Conservation (phyloP, 1,140 invertebrate genomes). For the Drosophila simulans region DNA sequence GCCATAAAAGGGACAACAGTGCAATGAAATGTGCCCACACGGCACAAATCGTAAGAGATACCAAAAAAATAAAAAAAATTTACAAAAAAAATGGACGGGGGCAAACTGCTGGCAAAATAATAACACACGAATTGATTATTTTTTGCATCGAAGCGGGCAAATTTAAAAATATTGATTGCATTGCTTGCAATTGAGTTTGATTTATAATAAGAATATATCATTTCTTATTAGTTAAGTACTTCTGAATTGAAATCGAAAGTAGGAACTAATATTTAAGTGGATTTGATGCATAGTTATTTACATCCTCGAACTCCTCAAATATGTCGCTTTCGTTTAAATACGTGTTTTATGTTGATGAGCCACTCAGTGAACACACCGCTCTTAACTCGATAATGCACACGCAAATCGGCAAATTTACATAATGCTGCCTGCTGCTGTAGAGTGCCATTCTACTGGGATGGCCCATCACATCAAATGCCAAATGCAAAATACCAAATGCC, state of each 20-base stretch:
- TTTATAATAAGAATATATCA: no score
- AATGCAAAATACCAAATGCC: slow-evolving; percentile 59
- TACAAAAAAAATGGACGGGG: not conserved
- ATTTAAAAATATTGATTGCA: not conserved
- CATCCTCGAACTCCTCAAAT: not conserved
- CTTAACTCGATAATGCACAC: slow-evolving; percentile 44
- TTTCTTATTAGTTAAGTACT: no score
- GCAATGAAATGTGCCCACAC: slow-evolving; percentile 29
- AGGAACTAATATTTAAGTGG: no score
- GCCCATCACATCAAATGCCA: slow-evolving; percentile 56
- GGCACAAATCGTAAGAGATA: slow-evolving; percentile 28
- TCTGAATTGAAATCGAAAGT: no score
- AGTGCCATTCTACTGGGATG: not conserved
- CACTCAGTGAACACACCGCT: not conserved
- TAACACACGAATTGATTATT: slow-evolving; percentile 9
- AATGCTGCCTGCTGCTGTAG: slow-evolving; percentile 7
- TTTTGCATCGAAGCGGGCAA: not conserved
- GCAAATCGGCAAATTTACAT: slow-evolving; percentile 36
- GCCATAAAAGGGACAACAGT: slow-evolving; percentile 50
- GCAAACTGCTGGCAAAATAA: not conserved
- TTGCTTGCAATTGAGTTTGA: no score
- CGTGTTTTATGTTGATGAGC: slow-evolving; percentile 10
- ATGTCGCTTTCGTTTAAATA: slow-evolving; percentile 5
- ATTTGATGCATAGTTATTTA: not conserved
- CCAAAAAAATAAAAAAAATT: slow-evolving; percentile 35